Base-by-base conservation (phyloP, 2,113 vertebrate genomes). In the Pavo muticus region DNA sequence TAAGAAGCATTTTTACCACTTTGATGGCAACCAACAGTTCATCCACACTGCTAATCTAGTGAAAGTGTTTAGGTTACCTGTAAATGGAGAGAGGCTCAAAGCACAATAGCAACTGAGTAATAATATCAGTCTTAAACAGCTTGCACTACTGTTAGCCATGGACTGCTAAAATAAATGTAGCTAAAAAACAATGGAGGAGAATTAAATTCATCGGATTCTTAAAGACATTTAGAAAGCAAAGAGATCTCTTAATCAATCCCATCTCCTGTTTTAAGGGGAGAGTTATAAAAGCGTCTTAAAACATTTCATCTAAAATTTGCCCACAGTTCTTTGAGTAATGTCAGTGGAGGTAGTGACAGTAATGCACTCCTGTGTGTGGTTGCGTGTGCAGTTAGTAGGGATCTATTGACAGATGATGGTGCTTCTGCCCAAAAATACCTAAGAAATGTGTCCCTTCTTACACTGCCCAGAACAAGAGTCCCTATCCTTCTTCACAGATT, bases 11-110 rank as follows among this genome's bases (percentile, higher is more conserved):
- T 94, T 78, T 96, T 56, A 54, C 71, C 70, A 75, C 54, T n/a
- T 91, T 77, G 88, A 75, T 14, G 24, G 87, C 50, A 87, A 88
- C 88, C 92, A 91, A 15, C 7, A 24, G 39, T n/a, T 84, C 87
- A 47, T 21, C 52, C 13, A 88, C 32, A 12, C 1, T 20, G 24
- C 35, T 89, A 48, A 75, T 45, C 73, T 8, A 59, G 35, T 12
- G 63, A 67, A 90, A 96, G 42, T 3, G 0, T 68, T 54, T 91
- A 60, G 68, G 77, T 89, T 82, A 77, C 84, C 87, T 63, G 24
- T n/a, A 65, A 56, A 68, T 56, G 32, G 23, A 52, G 61, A 74
- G 40, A 65, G 10, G 24, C 35, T 59, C 54, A 27, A 80, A 64
- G 63, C 20, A 82, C 59, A 70, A 32, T 52, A 87, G 65, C 65